phyloP scores from a whole-genome alignment of 1,140 invertebrate species.

The Atta texana region DNA sequence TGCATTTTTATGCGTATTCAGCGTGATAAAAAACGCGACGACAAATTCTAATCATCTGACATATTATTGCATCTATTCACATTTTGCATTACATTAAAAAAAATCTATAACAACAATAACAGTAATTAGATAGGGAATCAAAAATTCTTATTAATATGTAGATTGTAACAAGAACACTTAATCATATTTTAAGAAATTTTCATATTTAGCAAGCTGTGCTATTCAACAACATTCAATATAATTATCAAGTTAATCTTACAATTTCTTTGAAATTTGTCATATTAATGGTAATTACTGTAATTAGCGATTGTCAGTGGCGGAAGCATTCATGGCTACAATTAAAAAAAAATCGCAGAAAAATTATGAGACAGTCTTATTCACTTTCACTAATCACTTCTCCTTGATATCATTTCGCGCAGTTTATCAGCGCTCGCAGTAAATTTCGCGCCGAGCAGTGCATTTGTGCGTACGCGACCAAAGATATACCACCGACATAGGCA shows the following conservation, averaged over 20 bases:
- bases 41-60: conserved; percentile 11
- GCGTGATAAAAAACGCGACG: conserved; percentile 25
- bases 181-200: background rate
- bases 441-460: conserved; percentile 42
- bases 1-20: conserved; percentile 47
- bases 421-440: conserved; percentile 43
- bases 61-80: conserved; percentile 14
- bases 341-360: conserved; percentile 19
- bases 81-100: background rate
- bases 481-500: conserved; percentile 53
- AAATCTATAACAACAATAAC: background rate
- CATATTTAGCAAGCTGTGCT: background rate
- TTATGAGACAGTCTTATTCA: background rate
- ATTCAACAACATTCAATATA: background rate
- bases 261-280: background rate
- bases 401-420: conserved; percentile 22
- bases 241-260: background rate
- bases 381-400: conserved; percentile 32
- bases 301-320: background rate
- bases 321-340: background rate
- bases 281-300: background rate
- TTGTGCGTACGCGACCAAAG: conserved; percentile 23
- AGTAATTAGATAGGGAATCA: background rate
- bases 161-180: background rate
- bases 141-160: background rate